Percentiles rank a stretch among this genome's conserved stretches.
Evolutionary conservation across 2,113 vertebrate species (phyloP).

Genomic region (Carlito syrichta): DNA sequence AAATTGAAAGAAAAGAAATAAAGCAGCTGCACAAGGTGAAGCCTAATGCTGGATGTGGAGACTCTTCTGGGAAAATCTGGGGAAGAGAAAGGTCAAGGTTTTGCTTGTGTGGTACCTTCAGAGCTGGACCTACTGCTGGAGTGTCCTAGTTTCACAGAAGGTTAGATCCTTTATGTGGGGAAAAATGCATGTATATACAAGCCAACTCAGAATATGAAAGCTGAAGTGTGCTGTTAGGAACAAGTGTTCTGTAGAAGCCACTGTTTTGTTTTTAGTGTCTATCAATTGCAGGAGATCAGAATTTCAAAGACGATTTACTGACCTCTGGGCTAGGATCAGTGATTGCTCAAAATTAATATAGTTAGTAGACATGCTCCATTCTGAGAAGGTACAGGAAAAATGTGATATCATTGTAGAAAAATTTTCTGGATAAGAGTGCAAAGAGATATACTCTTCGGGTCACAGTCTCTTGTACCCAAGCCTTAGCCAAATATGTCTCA

Average conservation of each 20-base stretch:
- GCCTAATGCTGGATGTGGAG: neutral
- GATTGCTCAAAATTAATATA: neutral
- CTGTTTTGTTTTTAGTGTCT: neutral
- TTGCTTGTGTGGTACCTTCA: neutral
- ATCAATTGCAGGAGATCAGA: neutral
- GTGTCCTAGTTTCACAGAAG: conserved; percentile 8
- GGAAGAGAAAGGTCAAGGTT: neutral
- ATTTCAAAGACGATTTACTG: neutral
- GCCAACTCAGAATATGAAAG: neutral
- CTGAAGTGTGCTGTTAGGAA: neutral
- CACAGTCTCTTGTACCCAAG: neutral
- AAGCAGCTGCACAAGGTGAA: conserved; percentile 22
- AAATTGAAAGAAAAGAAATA: conserved; percentile 30
- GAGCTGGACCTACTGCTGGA: neutral
- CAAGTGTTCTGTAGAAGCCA: neutral
- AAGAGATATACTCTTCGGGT: neutral
- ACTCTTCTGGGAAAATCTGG: neutral
- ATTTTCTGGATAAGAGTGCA: neutral
- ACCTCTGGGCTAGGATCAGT: neutral
- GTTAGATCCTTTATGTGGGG: neutral
- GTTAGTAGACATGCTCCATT: neutral
- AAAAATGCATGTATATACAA: neutral
- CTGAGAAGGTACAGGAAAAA: neutral
- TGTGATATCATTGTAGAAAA: neutral
- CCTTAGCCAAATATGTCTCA: neutral